phyloP scores from a whole-genome alignment of 2,113 vertebrate species.

The Suncus etruscus region DNA sequence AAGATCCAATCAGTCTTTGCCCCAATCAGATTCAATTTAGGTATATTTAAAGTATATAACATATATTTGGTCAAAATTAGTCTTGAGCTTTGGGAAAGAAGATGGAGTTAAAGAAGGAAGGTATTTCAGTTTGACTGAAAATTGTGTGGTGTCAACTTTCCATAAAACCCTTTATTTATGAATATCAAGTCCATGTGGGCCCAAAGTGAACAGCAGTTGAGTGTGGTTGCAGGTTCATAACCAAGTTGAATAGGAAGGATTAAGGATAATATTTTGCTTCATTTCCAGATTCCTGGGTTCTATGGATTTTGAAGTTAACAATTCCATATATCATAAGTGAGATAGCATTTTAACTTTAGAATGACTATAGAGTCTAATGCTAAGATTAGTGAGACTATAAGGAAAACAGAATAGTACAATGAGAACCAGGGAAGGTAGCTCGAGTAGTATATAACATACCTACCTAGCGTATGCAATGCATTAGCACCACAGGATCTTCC shows the following conservation, averaged over 20 bases:
- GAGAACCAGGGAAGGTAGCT: too few species aligned
- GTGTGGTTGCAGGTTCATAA: neutral
- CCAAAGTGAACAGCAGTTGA: neutral
- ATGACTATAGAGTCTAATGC: neutral
- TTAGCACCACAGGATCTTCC: too few species aligned
- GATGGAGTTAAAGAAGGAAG: neutral
- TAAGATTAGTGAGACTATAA: neutral
- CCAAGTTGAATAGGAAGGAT: neutral
- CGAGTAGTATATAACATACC: too few species aligned
- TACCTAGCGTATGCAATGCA: too few species aligned
- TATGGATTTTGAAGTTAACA: slow-evolving; percentile 41
- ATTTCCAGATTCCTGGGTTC: slow-evolving; percentile 15
- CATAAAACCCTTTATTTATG: slow-evolving; percentile 29
- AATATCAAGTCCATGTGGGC: neutral
- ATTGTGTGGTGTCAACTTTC: neutral
- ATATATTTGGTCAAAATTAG: slow-evolving; percentile 40
- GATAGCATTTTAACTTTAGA: slow-evolving; percentile 21
- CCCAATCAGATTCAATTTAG: neutral
- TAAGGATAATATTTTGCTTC: slow-evolving; percentile 14
- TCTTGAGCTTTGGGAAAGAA: neutral
- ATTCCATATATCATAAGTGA: neutral
- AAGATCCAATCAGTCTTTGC: too few species aligned
- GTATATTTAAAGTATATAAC: neutral
- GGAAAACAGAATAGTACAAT: neutral
- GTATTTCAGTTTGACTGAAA: neutral